Percentiles rank a stretch among this genome's conserved stretches.
Evolutionary conservation across 2,113 vertebrate genomes (phyloP).

Genomic region (Muntiacus reevesi): DNA sequence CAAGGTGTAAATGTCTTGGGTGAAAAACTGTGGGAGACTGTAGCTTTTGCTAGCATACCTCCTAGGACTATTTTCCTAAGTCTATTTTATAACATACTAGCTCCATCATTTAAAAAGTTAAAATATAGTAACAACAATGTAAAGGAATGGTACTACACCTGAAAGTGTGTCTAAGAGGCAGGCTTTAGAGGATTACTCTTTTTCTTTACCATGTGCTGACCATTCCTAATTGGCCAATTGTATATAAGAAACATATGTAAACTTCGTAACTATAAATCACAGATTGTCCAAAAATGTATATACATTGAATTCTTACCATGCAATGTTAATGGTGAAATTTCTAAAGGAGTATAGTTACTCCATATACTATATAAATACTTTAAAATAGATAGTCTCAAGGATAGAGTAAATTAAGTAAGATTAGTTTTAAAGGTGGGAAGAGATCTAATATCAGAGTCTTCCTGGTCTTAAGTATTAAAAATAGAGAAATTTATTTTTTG

Average conservation of each 20-base stretch:
- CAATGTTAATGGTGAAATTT: not conserved
- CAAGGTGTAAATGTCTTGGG: not conserved
- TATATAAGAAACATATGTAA: not conserved
- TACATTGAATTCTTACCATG: not conserved
- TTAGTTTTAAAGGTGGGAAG: not conserved
- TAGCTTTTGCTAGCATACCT: not conserved
- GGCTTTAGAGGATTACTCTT: not conserved
- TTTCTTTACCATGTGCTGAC: not conserved
- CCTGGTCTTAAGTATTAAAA: conserved; percentile 35
- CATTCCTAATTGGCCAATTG: not conserved
- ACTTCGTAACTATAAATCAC: not conserved
- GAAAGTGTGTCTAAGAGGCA: not conserved
- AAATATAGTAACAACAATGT: not conserved
- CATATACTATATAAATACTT: not conserved
- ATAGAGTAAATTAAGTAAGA: not conserved
- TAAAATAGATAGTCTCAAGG: not conserved
- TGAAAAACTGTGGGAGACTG: not conserved
- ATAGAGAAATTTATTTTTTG: not conserved
- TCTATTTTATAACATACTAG: not conserved
- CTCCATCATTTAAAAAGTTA: not conserved
- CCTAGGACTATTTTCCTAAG: not conserved
- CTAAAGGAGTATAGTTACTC: not conserved
- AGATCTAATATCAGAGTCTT: not conserved
- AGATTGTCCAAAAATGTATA: not conserved
- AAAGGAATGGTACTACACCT: not conserved